Conservation (phyloP, 2,888 invertebrate genomes). For the Chrysopilus asiliformis region DNA sequence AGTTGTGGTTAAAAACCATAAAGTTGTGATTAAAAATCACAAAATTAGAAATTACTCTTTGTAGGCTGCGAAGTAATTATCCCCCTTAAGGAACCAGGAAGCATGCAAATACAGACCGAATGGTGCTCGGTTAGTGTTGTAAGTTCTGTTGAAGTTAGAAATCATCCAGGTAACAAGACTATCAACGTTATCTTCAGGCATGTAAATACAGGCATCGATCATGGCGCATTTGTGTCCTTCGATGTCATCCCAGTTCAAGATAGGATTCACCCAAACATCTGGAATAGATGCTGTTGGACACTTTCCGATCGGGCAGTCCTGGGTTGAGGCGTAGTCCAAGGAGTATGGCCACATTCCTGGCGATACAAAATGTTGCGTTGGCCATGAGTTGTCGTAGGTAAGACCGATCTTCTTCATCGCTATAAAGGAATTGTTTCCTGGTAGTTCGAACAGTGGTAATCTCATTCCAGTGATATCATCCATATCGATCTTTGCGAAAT, state of each 20-base stretch:
- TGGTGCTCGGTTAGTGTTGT: conserved; percentile 48
- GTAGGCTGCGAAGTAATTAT: conserved; percentile 39
- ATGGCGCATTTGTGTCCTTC: conserved; percentile 39
- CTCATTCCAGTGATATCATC: conserved; percentile 38
- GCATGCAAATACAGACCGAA: conserved; percentile 55
- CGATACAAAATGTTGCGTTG: conserved; percentile 35
- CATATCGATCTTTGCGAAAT: conserved; percentile 37
- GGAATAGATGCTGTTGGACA: conserved; percentile 40
- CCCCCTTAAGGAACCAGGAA: conserved; percentile 43
- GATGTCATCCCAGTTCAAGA: conserved; percentile 41
- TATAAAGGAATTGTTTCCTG: conserved; percentile 41
- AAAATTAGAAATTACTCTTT: conserved; percentile 27
- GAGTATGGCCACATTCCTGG: conserved; percentile 50
- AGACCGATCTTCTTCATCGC: conserved; percentile 38
- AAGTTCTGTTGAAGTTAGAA: conserved; percentile 49
- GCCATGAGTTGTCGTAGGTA: conserved; percentile 45
- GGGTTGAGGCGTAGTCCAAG: conserved; percentile 39
- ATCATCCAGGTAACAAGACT: conserved; percentile 44
- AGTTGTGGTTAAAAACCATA: not conserved
- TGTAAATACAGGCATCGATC: conserved; percentile 42
- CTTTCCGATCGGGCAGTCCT: conserved; percentile 41
- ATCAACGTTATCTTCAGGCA: conserved; percentile 37
- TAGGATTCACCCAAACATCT: conserved; percentile 47
- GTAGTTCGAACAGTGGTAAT: conserved; percentile 43
- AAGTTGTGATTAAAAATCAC: not conserved